Evolutionary conservation across 2,797 vertebrate genomes (phyloP).

Genomic region (Neosilurus mollespiculum): DNA sequence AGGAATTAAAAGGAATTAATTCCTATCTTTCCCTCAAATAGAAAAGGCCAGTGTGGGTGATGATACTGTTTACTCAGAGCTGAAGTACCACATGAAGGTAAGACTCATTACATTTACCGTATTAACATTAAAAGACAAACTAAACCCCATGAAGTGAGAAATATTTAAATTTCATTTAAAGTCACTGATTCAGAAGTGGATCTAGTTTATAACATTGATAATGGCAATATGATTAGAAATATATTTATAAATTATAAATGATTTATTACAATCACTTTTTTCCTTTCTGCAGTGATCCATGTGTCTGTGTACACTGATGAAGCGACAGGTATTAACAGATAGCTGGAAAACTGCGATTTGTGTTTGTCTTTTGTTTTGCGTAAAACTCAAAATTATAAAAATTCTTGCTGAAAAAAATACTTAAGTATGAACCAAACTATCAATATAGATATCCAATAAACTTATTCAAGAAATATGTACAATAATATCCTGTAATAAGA

Average conservation of each 20-base stretch:
- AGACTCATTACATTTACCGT: not conserved
- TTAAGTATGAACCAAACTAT: no score
- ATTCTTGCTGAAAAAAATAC: no score
- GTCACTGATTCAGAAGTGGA: not conserved
- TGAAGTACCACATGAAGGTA: not conserved
- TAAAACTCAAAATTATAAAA: no score
- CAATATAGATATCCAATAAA: no score
- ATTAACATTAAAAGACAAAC: not conserved
- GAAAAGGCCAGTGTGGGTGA: not conserved
- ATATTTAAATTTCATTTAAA: not conserved
- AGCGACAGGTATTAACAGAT: not conserved
- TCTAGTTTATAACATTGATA: not conserved
- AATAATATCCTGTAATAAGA: no score
- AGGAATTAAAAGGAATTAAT: no score
- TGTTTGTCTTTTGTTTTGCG: not conserved
- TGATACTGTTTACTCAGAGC: not conserved
- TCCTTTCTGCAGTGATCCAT: not conserved
- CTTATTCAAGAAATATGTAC: no score
- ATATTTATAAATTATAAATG: not conserved
- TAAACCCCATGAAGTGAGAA: not conserved
- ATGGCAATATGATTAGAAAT: not conserved
- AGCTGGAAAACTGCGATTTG: not conserved
- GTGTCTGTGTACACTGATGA: not conserved
- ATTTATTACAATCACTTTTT: not conserved
- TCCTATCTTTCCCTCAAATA: not conserved